phyloP scores from a whole-genome alignment of 2,797 vertebrate species.

The Sarcoramphus papa region DNA sequence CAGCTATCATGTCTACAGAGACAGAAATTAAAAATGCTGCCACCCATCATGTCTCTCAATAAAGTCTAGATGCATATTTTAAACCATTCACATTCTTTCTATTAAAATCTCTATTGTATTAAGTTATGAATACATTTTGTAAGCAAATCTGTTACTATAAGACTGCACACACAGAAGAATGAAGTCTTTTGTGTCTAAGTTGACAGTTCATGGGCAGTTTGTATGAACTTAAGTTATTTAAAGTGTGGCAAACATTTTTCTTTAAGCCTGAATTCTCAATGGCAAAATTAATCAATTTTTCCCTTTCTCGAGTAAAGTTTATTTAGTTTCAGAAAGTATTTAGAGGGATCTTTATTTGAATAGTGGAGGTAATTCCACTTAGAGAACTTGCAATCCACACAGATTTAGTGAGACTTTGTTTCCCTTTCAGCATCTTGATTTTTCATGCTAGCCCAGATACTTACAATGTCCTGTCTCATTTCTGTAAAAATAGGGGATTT shows the following conservation, averaged over 20 bases:
- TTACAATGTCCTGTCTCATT: background rate
- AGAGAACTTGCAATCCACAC: background rate
- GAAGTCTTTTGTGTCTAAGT: background rate
- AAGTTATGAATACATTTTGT: background rate
- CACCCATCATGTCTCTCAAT: background rate
- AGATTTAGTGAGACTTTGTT: background rate
- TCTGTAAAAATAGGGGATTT: background rate
- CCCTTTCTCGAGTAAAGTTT: background rate
- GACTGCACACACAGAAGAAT: background rate
- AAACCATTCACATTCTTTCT: background rate
- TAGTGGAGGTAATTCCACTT: background rate
- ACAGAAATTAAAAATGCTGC: background rate
- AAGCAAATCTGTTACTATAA: background rate
- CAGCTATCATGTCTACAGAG: background rate
- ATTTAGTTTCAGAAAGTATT: background rate
- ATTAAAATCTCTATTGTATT: background rate
- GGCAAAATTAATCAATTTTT: background rate
- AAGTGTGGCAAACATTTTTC: background rate
- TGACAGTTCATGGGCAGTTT: background rate
- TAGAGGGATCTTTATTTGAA: background rate
- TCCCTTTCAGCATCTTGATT: background rate
- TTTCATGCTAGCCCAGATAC: background rate
- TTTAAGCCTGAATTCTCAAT: background rate
- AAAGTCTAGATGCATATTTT: background rate
- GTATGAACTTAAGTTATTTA: background rate